Base-by-base conservation (phyloP, 2,888 invertebrate species). In the Erebia epiphron region DNA sequence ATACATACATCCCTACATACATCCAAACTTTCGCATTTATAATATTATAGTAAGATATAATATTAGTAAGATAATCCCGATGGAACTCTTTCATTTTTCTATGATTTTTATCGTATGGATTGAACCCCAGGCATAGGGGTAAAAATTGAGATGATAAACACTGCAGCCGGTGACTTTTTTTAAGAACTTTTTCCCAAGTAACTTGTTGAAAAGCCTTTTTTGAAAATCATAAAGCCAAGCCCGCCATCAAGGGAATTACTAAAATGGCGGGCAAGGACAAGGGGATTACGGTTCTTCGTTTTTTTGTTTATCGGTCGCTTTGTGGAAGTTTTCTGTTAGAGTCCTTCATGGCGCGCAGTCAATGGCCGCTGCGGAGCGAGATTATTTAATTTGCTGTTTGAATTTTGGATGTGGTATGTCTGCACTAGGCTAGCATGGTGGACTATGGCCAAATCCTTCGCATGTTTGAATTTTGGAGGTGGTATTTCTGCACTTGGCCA, bases 231-330 rank as follows among this genome's bases (percentile, higher is more conserved):
- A 81, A 84, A 84, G 79, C 73, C 75, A 71, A 79, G 79, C 79
- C 78, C 72, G 21, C 62, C 49, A 14, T 69, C 82, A 82, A 81
- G 83, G 81, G 78, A 77, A 79, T 80, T 76, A 75, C 72, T 76
- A 72, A 68, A 72, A 69, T 64, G 71, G 67, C 80, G 71, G 72
- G 68, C 21, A 62, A 49, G 67, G 75, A 78, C 82, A 82, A 82
- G 81, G 81, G 84, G 87, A 89, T 89, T 88, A 88, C 67, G 68
- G 76, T 83, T 83, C 83, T 84, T 88, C 82, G 79, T 78, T 86
- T 86, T 89, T 89, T 89, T 85, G 84, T 83, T 86, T 85, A 82
- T 86, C 87, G 83, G 82, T 81, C 79, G 86, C 89, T 90, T 89
- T 90, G 88, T 86, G 83, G 76, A 82, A 84, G 83, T 88, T 87